Evolutionary conservation across 2,888 invertebrate genomes (phyloP), one percentile per base, ranked within the genome.

Genomic region (Geophilus truncorum): DNA sequence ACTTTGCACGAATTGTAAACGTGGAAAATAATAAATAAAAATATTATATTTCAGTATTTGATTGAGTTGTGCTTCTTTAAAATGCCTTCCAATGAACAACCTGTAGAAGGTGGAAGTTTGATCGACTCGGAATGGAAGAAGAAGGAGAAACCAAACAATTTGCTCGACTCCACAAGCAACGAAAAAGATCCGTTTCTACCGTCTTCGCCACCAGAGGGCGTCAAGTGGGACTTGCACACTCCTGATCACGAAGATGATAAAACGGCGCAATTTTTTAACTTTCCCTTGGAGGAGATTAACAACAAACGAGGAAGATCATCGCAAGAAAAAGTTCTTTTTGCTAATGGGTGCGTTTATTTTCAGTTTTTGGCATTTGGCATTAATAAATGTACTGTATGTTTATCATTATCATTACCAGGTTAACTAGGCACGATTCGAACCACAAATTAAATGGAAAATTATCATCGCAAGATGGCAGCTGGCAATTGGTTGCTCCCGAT

Each of bases 401-500:
- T 40, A n/a, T 12, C 4, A 0, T 40, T 3, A n/a, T 40, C 15
- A 4, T 40, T 40, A n/a, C n/a, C 70, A 70, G 70, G 12, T 70
- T 28, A 25, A 28, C 25, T 10, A 5, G 9, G 70, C 70, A 70
- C 28, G 70, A 70, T 28, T 25, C 28, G 10, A 70, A 70, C 12
- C 25, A 28, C 4, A 70, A 70, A 70, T 12, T 28, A 28, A 70
- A 25, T 6, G 23, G 28, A 15, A 70, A 70, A 70, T 3, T 10
- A 15, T 45, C 45, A 45, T n/a, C 15, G 18, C 45, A 30, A 78
- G 80, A 78, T n/a, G 82, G 77, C 28, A 82, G 82, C 30, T 82
- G 81, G 18, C 80, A 83, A 86, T 88, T 92, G 88, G 93, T 93
- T 70, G 93, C 94, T 79, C 94, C 94, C 75, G 94, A 94, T 86